Evolutionary conservation across 2,797 vertebrate species (phyloP), one percentile per base, ranked within the genome.

Genomic region (Gallinago stenura): DNA sequence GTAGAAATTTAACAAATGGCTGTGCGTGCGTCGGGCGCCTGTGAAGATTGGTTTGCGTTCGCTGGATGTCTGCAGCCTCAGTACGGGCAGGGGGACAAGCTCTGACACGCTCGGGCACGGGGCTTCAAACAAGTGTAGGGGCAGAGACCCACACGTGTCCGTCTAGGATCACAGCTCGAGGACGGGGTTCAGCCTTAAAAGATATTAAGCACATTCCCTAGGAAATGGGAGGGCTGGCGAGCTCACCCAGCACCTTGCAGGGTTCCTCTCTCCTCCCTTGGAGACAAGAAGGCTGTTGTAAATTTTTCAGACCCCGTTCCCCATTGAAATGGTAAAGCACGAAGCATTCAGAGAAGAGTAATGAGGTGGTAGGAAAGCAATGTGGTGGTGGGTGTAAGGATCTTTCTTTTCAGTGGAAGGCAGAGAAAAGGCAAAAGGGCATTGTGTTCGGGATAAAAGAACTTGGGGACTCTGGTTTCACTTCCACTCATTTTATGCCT

Each of bases 361-460:
- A 95, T 89, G 51, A 94, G 90, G 92, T 56, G 86, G 43, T 90
- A 80, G 60, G 60, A 96, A 97, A 86, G 53, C 86, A 81, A 54
- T 90, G 90, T 86, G 66, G 50, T 90, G 69, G 88, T 64, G 65
- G 83, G 64, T 86, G 62, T 79, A 90, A n/a, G 39, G 71, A 88
- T 72, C 83, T 70, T 68, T 86, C 83, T 71, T 83, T 87, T 93
- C 61, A 33, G 22, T 15, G 60, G 86, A 91, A 76, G 79, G 61
- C 45, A 88, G 93, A 83, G 81, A 46, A 83, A 78, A 95, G 87
- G 87, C 39, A 93, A 95, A 87, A 96, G 72, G 88, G 58, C 82
- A 84, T 92, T 95, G 90, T 92, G 81, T 50, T 87, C 3, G 2
- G 70, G 69, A 95, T 95, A 69, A 96, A 97, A 92, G 95, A 85